Evolutionary conservation across 2,113 vertebrate species (phyloP).

Genomic region (Oncorhynchus keta): DNA sequence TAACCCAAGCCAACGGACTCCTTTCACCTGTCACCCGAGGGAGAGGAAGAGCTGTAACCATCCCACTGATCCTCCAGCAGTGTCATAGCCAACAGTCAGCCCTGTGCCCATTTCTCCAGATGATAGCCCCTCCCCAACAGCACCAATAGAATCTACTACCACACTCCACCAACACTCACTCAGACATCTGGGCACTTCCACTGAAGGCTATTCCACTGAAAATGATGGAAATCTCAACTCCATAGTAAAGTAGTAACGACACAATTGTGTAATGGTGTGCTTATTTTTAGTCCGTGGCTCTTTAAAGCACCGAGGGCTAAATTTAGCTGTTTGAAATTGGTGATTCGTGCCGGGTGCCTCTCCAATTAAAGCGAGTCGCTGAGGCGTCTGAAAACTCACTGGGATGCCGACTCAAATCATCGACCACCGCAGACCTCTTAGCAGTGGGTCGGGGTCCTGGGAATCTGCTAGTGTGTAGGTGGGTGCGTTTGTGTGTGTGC

Average conservation of each 20-base stretch:
- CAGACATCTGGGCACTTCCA: not conserved
- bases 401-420: conserved; percentile 42
- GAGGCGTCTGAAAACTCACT: conserved; percentile 48
- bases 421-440: conserved; percentile 21
- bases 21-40: conserved; percentile 20
- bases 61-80: not conserved
- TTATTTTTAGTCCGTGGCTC: conserved; percentile 35
- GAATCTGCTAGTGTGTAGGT: not conserved
- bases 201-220: conserved; percentile 38
- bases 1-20: not conserved
- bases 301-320: conserved; percentile 54
- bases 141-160: not conserved
- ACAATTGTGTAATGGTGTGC: too few species aligned
- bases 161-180: not conserved
- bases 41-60: not conserved
- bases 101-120: not conserved
- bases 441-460: conserved; percentile 15
- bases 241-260: too few species aligned
- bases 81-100: not conserved
- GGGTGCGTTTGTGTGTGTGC: not conserved
- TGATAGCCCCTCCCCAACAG: conserved; percentile 22
- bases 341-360: conserved; percentile 62
- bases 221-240: too few species aligned
- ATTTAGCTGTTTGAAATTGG: conserved; percentile 64
- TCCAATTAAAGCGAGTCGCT: conserved; percentile 64